These are phyloP conservation scores for Neolamprologus sp. DNA, from an alignment of 2,113 vertebrate genomes.

Conservation along the genomic window DNA sequence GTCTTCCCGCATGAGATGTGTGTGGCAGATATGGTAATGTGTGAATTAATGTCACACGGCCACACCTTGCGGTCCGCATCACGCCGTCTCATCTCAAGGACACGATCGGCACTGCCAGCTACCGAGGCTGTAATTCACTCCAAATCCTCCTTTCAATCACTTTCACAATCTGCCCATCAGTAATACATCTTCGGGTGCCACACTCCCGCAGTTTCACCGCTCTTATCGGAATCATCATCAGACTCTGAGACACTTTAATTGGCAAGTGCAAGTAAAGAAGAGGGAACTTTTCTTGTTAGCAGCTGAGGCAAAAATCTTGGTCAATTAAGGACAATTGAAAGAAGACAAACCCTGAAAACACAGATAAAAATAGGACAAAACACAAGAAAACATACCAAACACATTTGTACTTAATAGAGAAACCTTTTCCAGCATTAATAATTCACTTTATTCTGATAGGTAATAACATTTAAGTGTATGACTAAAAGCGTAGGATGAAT, in stretches of 20 bases:
- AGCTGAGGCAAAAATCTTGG: not conserved
- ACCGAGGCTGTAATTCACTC: not conserved
- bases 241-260: not conserved
- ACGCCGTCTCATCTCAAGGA: not conserved
- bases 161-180: conserved; percentile 16
- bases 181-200: not conserved
- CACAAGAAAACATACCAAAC: not conserved
- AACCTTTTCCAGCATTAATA: not conserved
- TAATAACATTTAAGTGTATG: conserved; percentile 9
- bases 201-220: not conserved
- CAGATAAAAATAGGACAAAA: not conserved
- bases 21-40: conserved; percentile 10
- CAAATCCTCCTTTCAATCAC: conserved; percentile 16
- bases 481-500: not conserved
- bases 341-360: not conserved
- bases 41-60: conserved; percentile 7
- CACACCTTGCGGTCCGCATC: not conserved
- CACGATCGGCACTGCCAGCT: not conserved
- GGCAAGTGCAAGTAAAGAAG: not conserved
- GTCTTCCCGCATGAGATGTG: not conserved
- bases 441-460: not conserved
- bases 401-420: not conserved
- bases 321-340: not conserved
- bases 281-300: not conserved
- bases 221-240: not conserved